Evolutionary conservation across 2,888 invertebrate species (phyloP), one percentile per base, ranked within the genome.

Genomic region (Perizoma flavofasciatum): DNA sequence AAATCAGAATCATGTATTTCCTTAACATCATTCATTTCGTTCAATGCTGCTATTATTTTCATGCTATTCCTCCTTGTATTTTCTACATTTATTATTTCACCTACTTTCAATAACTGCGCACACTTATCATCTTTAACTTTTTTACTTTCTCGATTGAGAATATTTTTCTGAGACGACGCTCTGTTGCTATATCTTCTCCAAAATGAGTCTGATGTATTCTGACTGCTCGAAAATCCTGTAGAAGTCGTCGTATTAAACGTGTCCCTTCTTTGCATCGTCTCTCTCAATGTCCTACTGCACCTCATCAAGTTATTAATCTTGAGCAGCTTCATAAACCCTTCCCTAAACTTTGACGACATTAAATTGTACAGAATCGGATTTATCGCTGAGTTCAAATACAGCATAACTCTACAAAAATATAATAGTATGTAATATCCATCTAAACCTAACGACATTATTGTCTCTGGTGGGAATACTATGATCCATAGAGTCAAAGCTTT

Each of bases 351-450:
- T 0, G 97, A 96, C 60, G 97, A 97, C 95, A 98, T 97, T 56
- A 98, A 93, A 83, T 97, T 98, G 87, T 98, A 98, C 53, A 98
- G 89, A 74, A 98, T 96, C 8, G 98, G 98, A 92, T 98, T 98
- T 56, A 97, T 95, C 8, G 97, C 97, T 49, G 97, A 97, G 86
- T 98, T 98, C 55, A 97, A 93, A 87, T 97, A 97, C 69, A 97
- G 90, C 96, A 98, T 96, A 55, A 97, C 95, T 69, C 98, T 94
- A 79, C 96, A 96, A 86, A 97, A 96, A 85, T 96, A 97, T 65
- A 98, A 91, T 63, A 97, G 90, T 81, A 95, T 96, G 86, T 96
- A 97, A 85, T 96, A 98, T 55, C 94, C 94, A 70, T 97, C 96
- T 77, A 96, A 91, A 62, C 97, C 97, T 75, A 97, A 92, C 49